Conservation (phyloP, 1,140 invertebrate species). For the Pogonognathellus flavescens region DNA sequence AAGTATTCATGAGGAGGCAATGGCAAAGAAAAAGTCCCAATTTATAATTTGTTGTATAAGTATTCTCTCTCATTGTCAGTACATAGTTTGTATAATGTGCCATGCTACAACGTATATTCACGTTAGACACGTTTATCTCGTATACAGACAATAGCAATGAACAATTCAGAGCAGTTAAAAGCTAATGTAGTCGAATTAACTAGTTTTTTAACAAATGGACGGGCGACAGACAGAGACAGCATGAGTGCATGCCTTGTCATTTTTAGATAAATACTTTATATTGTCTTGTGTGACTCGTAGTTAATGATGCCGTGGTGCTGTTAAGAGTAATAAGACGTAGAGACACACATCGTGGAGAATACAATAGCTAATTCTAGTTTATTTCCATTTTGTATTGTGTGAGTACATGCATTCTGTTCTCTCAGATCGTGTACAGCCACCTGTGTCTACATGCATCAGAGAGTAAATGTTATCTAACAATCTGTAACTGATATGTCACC, state of each 20-base stretch:
- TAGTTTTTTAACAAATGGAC: slow-evolving; percentile 37
- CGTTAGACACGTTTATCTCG: too few species aligned
- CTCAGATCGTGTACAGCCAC: too few species aligned
- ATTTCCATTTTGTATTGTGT: too few species aligned
- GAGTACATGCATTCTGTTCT: too few species aligned
- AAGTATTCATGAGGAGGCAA: slow-evolving; percentile 38
- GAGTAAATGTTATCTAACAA: not conserved
- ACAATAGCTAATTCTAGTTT: too few species aligned
- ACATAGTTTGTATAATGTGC: slow-evolving; percentile 4
- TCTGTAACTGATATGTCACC: slow-evolving; percentile 13
- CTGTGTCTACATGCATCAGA: too few species aligned
- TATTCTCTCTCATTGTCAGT: not conserved
- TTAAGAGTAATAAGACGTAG: too few species aligned
- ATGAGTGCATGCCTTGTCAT: slow-evolving; percentile 13
- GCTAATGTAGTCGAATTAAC: slow-evolving; percentile 36
- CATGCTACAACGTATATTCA: not conserved
- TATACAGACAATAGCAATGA: not conserved
- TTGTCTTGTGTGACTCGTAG: not conserved
- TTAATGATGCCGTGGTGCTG: not conserved
- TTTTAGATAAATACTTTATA: not conserved
- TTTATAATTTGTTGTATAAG: not conserved
- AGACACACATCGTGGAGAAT: too few species aligned
- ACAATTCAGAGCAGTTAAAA: not conserved
- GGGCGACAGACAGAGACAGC: slow-evolving; percentile 31
- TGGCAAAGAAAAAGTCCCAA: not conserved